Evolutionary conservation across 2,888 invertebrate genomes (phyloP).

Genomic region (Acrobasis consociella): DNA sequence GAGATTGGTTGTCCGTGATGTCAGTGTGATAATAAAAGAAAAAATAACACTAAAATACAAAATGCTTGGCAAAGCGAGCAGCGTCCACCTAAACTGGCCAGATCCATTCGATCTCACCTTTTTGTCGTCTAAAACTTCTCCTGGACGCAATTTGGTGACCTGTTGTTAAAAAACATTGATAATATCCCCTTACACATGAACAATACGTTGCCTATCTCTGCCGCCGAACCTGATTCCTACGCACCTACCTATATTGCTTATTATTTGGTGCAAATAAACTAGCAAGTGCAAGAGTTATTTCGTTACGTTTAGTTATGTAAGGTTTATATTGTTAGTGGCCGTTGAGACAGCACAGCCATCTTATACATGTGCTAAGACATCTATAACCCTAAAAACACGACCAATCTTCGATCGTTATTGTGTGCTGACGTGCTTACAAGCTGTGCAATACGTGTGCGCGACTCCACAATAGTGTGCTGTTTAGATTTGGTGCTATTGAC

Average conservation of each 20-base stretch:
- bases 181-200: conserved; percentile 58
- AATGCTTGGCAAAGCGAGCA: conserved; percentile 81
- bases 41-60: conserved; percentile 59
- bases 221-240: conserved; percentile 73
- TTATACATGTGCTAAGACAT: conserved; percentile 48
- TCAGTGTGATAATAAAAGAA: conserved; percentile 47
- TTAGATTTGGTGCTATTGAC: conserved; percentile 71
- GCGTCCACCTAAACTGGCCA: conserved; percentile 78
- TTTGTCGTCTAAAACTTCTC: conserved; percentile 96
- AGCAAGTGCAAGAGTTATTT: conserved; percentile 76
- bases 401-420: conserved; percentile 61
- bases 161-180: conserved; percentile 79
- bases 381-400: conserved; percentile 47
- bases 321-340: conserved; percentile 68
- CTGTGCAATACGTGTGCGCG: conserved; percentile 76
- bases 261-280: conserved; percentile 68
- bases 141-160: conserved; percentile 96
- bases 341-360: conserved; percentile 53
- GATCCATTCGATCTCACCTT: conserved; percentile 89
- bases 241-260: conserved; percentile 45
- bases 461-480: conserved; percentile 76
- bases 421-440: conserved; percentile 79
- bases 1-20: conserved; percentile 41
- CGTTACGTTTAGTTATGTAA: conserved; percentile 69
- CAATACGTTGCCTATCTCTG: conserved; percentile 61